Conservation (phyloP, 2,888 invertebrate species). For the Lasioglossum leucozonium region DNA sequence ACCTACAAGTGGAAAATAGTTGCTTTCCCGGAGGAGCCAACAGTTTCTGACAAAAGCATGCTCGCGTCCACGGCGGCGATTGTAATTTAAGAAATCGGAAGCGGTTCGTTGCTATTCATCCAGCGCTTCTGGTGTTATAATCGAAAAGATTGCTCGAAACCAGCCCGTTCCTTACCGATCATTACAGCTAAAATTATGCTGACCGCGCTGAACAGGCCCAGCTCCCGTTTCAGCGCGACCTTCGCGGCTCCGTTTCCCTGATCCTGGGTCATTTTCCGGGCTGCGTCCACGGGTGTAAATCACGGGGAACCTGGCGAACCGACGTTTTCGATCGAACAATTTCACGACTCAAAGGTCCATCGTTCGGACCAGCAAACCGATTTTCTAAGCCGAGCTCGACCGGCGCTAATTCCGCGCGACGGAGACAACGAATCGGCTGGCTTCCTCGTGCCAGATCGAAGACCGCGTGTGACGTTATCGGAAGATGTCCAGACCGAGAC, state of each 20-base stretch:
- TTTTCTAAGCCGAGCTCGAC: constrained; percentile 38
- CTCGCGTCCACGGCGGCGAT: not conserved
- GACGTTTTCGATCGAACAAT: constrained; percentile 8
- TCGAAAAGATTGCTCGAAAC: not conserved
- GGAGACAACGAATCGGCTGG: constrained; percentile 39
- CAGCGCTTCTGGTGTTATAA: not conserved
- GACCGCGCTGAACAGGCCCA: constrained; percentile 92
- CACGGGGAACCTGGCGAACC: not conserved
- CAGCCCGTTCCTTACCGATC: constrained; percentile 88
- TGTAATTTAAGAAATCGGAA: not conserved
- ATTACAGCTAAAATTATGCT: constrained; percentile 94
- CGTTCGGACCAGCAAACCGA: constrained; percentile 17
- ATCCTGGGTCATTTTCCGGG: constrained; percentile 52
- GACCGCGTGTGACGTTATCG: constrained; percentile 67
- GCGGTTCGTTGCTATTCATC: not conserved
- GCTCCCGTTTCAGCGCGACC: constrained; percentile 89
- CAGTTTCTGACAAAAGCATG: not conserved
- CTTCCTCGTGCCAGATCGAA: constrained; percentile 54
- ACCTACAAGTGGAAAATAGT: not conserved
- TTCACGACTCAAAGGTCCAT: constrained; percentile 57
- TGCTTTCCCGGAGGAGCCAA: not conserved
- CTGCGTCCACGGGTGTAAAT: not conserved
- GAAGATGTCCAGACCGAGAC: constrained; percentile 69
- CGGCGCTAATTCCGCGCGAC: constrained; percentile 36
- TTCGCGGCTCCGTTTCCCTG: constrained; percentile 57